A percentile compares a stretch with the other conserved stretches of the same genome.
Evolutionary conservation across 1,140 invertebrate genomes (phyloP).

Genomic region (Maniola jurtina): DNA sequence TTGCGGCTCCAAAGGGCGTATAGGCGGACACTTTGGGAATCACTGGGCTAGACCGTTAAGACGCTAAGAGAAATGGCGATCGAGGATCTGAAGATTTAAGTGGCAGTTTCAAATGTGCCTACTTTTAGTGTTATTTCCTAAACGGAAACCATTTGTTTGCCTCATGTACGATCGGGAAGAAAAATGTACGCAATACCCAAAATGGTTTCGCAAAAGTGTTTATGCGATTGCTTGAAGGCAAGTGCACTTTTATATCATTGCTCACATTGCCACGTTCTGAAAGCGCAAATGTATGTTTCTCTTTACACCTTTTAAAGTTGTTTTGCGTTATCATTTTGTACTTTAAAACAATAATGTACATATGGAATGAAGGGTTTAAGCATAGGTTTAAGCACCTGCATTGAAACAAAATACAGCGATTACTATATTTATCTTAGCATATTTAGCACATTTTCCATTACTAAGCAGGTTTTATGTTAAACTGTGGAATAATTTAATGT

Average conservation of each 20-base stretch:
- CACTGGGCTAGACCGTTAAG: slow-evolving; percentile 52
- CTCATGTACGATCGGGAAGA: slow-evolving; percentile 66
- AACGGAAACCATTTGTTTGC: slow-evolving; percentile 75
- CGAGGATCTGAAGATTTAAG: slow-evolving; percentile 75
- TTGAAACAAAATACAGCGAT: too few relatives aligned
- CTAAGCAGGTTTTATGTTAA: too few relatives aligned
- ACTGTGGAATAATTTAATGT: too few relatives aligned
- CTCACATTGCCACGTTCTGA: slow-evolving; percentile 36
- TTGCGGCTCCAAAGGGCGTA: background rate
- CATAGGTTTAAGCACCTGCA: background rate
- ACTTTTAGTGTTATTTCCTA: slow-evolving; percentile 78
- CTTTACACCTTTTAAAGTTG: slow-evolving; percentile 15
- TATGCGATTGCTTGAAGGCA: slow-evolving; percentile 52
- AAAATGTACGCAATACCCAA: slow-evolving; percentile 61
- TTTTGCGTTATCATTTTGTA: slow-evolving; percentile 16
- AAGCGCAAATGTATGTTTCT: slow-evolving; percentile 15
- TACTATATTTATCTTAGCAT: too few relatives aligned
- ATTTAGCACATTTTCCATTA: too few relatives aligned
- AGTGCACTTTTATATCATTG: slow-evolving; percentile 49
- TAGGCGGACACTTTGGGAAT: slow-evolving; percentile 13
- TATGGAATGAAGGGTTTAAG: background rate
- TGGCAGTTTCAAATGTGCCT: slow-evolving; percentile 75
- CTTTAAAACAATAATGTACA: slow-evolving; percentile 3
- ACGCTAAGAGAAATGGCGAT: slow-evolving; percentile 73
- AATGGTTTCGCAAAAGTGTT: slow-evolving; percentile 55